Evolutionary conservation across 2,797 vertebrate species (phyloP).

Genomic region (Selene dorsalis): DNA sequence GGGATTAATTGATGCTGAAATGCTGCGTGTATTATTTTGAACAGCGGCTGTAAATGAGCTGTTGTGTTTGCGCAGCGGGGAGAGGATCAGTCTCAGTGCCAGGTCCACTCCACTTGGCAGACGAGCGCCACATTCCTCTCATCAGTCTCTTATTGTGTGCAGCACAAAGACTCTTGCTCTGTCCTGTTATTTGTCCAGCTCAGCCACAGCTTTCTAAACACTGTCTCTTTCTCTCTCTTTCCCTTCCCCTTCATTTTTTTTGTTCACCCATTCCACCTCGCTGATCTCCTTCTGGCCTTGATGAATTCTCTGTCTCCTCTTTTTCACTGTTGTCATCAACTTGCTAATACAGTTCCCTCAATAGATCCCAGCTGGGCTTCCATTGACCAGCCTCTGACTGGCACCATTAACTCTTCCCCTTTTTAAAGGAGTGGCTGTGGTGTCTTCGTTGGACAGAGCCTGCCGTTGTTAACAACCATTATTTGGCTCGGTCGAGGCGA

Average conservation of each 20-base stretch:
- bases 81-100: constrained; percentile 24
- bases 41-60: not conserved
- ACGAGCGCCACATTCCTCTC: constrained; percentile 50
- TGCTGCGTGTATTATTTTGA: not conserved
- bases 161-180: constrained; percentile 19
- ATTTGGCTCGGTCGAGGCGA: constrained; percentile 20
- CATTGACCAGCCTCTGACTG: constrained; percentile 72
- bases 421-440: constrained; percentile 34
- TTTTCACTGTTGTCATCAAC: not conserved
- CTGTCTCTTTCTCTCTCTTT: constrained; percentile 43
- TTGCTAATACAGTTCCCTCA: constrained; percentile 77
- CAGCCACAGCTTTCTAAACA: constrained; percentile 44
- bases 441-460: constrained; percentile 39
- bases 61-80: not conserved
- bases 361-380: constrained; percentile 80
- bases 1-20: not conserved
- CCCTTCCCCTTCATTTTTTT: constrained; percentile 22
- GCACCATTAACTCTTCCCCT: constrained; percentile 16
- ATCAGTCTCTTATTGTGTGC: constrained; percentile 50
- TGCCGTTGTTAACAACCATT: constrained; percentile 16
- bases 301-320: constrained; percentile 14
- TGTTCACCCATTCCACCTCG: constrained; percentile 17
- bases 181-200: constrained; percentile 19
- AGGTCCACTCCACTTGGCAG: constrained; percentile 12
- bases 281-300: constrained; percentile 2